Evolutionary conservation across 2,888 invertebrate genomes (phyloP), one percentile per base, ranked within the genome.

Genomic region (Parnassius smintheus): DNA sequence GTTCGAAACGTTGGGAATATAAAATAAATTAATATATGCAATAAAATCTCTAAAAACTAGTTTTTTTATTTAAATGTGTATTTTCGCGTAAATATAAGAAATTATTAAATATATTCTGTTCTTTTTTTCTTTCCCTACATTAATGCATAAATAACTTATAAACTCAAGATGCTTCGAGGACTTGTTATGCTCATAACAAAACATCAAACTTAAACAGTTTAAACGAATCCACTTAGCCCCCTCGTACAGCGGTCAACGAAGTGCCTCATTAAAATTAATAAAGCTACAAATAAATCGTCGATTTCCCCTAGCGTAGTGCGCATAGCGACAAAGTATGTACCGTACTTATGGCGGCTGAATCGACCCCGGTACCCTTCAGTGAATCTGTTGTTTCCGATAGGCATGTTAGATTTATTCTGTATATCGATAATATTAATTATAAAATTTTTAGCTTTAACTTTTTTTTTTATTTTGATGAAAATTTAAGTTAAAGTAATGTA

Each of bases 321-420:
- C 59, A 64, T 59, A 55, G 63, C 59, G 58, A 62, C 62, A 44
- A n/a, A 48, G 51, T 52, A 51, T 46, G 56, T 52, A 53, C 57
- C 48, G 2, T 56, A 49, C 22, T 49, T 48, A 53, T 53, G 53
- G 7, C 48, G 52, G 12, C 35, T 50, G 63, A 50, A 59, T 52
- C 59, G 62, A 59, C 62, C 62, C 57, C 57, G 25, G 59, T 54
- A 59, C 62, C 56, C 63, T 72, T 68, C 66, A 70, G 73, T 74
- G 79, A 81, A 86, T 83, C 80, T 78, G 72, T 68, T 70, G 73
- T 73, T 79, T 86, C 86, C 83, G 75, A 75, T 78, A 75, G 77
- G 51, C 73, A 70, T 69, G 79, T 57, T 18, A 22, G 13, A 18
- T 49, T 11, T 49, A 8, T 49, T 49, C 8, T 46, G 2, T 25